These are phyloP conservation scores for Drosophila dives DNA, from an alignment of 2,888 invertebrate genomes.

Conservation along the genomic window DNA sequence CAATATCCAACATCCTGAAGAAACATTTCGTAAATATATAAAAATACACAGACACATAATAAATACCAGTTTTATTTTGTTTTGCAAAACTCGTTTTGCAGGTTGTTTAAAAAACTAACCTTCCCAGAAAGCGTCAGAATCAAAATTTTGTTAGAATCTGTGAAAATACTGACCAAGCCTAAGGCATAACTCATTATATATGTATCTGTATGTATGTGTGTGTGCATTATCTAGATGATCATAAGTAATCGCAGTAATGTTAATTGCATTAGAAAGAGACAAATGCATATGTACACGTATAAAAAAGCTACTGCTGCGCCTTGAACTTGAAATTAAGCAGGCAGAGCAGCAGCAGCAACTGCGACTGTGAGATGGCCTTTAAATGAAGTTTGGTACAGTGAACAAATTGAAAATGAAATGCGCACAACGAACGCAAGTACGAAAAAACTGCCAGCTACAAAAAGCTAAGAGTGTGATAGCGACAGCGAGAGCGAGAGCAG, in stretches of 20 bases:
- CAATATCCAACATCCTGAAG: constrained; percentile 42
- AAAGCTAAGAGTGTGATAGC: constrained; percentile 17
- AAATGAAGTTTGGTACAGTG: constrained; percentile 67
- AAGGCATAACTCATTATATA: constrained; percentile 68
- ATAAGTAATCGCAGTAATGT: neutral
- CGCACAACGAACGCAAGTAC: constrained; percentile 61
- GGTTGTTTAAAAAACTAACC: constrained; percentile 43
- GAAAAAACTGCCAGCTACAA: constrained; percentile 18
- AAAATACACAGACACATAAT: neutral
- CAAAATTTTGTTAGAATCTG: constrained; percentile 33
- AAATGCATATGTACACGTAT: constrained; percentile 6
- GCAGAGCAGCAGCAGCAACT: constrained; percentile 1
- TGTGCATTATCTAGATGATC: constrained; percentile 21
- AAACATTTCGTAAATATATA: constrained; percentile 23
- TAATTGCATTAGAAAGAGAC: constrained; percentile 60
- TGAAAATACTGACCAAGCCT: constrained; percentile 81
- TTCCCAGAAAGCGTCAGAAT: constrained; percentile 9
- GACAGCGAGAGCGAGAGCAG: neutral
- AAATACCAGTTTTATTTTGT: constrained; percentile 48
- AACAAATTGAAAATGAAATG: constrained; percentile 57
- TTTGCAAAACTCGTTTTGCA: constrained; percentile 69
- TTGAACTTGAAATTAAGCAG: constrained; percentile 59
- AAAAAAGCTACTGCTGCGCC: constrained; percentile 34
- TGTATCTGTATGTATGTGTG: neutral
- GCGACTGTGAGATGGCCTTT: constrained; percentile 57